Conservation (phyloP, 2,888 invertebrate species). For the Xanthia togata region DNA sequence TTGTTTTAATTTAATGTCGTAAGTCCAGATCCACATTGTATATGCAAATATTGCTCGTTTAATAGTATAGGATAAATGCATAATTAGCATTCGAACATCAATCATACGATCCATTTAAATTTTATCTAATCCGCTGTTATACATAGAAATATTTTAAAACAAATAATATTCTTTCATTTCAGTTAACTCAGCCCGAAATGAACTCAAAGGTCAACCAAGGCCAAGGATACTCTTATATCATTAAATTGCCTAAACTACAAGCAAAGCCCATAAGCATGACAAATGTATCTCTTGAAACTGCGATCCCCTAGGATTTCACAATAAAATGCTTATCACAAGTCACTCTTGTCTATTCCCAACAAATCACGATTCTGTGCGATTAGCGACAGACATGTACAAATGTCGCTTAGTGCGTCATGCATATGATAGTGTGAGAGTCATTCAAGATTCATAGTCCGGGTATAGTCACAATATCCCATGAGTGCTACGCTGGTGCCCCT, state of each 20-base stretch:
- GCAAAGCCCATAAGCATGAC: slow-evolving; percentile 9
- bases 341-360: slow-evolving; percentile 22
- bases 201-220: slow-evolving; percentile 9
- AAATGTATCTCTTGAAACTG: slow-evolving; percentile 4
- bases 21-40: no score
- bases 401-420: slow-evolving; percentile 50
- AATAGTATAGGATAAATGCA: not conserved
- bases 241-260: not conserved
- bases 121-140: not conserved
- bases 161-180: not conserved
- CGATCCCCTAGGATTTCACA: slow-evolving; percentile 3
- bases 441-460: slow-evolving; percentile 67
- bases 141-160: not conserved
- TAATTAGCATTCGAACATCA: not conserved
- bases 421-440: slow-evolving; percentile 53
- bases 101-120: not conserved
- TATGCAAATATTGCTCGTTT: no score
- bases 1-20: no score
- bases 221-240: not conserved
- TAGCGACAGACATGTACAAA: slow-evolving; percentile 58
- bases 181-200: not conserved
- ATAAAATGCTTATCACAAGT: slow-evolving; percentile 22
- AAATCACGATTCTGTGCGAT: slow-evolving; percentile 53
- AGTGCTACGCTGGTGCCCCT: slow-evolving; percentile 66
- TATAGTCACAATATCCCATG: slow-evolving; percentile 63